Conservation (phyloP, 2,113 vertebrate species). For the Sciurus niger region DNA sequence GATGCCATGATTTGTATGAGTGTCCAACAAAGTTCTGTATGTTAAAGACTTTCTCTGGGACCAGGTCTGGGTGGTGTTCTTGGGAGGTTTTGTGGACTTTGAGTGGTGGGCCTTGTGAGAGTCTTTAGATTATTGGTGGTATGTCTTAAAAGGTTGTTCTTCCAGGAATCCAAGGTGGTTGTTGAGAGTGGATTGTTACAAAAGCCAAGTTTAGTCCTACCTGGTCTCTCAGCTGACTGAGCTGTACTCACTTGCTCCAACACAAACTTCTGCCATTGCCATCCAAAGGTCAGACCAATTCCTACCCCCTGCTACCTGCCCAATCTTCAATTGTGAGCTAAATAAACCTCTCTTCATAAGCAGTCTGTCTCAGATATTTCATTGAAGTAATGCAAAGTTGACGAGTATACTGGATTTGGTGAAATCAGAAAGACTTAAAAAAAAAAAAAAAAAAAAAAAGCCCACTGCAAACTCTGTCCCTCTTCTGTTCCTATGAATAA, state of each 20-base stretch:
- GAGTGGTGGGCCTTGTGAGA: background rate
- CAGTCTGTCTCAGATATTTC: background rate
- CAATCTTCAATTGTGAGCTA: background rate
- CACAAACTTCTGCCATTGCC: too few species aligned
- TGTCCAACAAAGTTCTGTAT: background rate
- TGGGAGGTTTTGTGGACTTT: background rate
- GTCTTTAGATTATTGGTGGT: background rate
- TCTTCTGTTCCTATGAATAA: background rate
- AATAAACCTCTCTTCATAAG: background rate
- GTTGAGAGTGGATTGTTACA: too few species aligned
- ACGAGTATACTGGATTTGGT: background rate
- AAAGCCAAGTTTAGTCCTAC: background rate
- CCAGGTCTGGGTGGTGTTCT: too few species aligned
- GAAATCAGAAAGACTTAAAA: background rate
- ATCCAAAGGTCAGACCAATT: background rate
- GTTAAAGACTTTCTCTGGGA: background rate
- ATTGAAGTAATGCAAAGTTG: background rate
- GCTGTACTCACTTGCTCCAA: background rate
- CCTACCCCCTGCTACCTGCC: background rate
- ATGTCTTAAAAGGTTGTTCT: background rate
- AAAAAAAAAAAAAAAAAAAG: background rate
- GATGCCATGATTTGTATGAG: background rate
- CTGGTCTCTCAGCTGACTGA: background rate
- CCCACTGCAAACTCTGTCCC: background rate
- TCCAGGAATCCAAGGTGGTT: background rate